Conservation (phyloP, 2,888 invertebrate genomes). For the Sipha maydis region DNA sequence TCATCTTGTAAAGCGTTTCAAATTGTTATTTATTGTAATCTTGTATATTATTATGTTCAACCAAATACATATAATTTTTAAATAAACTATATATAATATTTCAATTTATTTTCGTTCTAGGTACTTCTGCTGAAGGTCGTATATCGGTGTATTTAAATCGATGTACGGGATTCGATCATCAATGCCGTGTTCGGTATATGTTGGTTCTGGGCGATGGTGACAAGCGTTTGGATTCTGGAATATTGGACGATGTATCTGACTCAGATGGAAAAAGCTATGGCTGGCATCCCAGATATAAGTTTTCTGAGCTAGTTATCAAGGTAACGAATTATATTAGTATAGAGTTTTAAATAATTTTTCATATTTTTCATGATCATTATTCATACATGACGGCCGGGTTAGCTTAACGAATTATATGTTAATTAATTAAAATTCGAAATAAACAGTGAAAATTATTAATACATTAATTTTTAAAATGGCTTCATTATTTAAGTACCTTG, state of each 20-base stretch:
- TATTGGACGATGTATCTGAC: slow-evolving; percentile 78
- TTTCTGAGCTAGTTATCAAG: slow-evolving; percentile 73
- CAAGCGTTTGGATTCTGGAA: slow-evolving; percentile 75
- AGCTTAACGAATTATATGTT: no score
- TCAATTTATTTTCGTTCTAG: background rate
- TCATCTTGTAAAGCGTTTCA: no score
- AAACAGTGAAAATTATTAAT: no score
- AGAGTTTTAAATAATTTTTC: no score
- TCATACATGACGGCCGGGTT: no score
- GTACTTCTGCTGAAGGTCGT: slow-evolving; percentile 67
- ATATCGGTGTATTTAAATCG: slow-evolving; percentile 75
- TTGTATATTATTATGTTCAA: no score
- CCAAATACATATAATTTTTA: no score
- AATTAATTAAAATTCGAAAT: no score
- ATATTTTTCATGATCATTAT: no score
- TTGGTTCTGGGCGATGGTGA: slow-evolving; percentile 78
- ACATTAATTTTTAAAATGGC: no score
- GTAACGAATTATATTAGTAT: slow-evolving; percentile 64
- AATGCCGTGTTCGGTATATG: slow-evolving; percentile 79
- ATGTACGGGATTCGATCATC: slow-evolving; percentile 83
- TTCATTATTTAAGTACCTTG: no score
- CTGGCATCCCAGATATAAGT: slow-evolving; percentile 76
- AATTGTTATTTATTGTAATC: no score
- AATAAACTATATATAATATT: background rate
- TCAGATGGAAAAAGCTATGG: slow-evolving; percentile 77